These are phyloP conservation scores for Blomia tropicalis DNA, from an alignment of 2,888 invertebrate genomes.

Conservation along the genomic window DNA sequence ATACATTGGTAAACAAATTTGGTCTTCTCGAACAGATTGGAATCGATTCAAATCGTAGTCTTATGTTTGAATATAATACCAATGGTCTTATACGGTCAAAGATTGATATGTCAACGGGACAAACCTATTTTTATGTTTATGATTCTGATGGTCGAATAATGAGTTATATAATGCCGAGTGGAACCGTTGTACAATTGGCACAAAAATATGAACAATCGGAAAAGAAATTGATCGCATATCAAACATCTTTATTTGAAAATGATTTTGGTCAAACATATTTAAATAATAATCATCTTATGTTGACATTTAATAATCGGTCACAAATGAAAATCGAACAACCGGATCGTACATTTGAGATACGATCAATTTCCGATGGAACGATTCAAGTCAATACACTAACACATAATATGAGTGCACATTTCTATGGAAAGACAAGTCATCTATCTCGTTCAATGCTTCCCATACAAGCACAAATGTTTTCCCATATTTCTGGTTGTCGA, in stretches of 20 bases:
- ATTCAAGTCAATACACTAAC: constrained; percentile 30
- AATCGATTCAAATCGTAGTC: constrained; percentile 54
- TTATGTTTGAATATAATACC: constrained; percentile 77
- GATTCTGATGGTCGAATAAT: constrained; percentile 83
- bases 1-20: constrained; percentile 77
- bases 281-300: not conserved
- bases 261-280: not conserved
- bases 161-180: constrained; percentile 78
- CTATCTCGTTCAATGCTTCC: constrained; percentile 23
- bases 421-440: not conserved
- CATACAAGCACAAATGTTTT: constrained; percentile 31
- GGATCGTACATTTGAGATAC: constrained; percentile 23
- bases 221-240: constrained; percentile 44
- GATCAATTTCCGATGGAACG: constrained; percentile 29
- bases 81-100: constrained; percentile 57
- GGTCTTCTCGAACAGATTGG: constrained; percentile 77
- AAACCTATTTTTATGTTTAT: constrained; percentile 72
- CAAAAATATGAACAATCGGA: not conserved
- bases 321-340: not conserved
- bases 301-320: not conserved
- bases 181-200: not conserved
- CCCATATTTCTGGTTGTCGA: constrained; percentile 19
- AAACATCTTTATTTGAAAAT: not conserved
- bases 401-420: constrained; percentile 21
- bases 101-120: constrained; percentile 45